These are phyloP conservation scores for Lepas anatifera DNA, from an alignment of 2,888 invertebrate genomes.

Conservation along the genomic window DNA sequence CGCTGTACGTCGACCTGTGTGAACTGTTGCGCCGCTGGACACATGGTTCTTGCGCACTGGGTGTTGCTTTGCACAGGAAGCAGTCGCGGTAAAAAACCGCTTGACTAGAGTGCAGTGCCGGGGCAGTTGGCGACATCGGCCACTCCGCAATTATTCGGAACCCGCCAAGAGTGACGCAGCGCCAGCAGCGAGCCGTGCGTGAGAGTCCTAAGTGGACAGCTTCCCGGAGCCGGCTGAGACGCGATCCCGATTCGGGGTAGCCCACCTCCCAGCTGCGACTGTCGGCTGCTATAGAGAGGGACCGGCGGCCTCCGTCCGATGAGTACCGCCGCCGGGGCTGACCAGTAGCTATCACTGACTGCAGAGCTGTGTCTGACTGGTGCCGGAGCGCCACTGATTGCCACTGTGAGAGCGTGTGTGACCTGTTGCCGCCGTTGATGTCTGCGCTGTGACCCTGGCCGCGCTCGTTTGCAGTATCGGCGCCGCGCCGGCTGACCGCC, in stretches of 20 bases:
- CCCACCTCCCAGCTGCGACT: not conserved
- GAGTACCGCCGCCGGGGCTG: not conserved
- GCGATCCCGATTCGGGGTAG: too few species aligned
- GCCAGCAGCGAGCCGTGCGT: too few species aligned
- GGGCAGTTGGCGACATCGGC: not conserved
- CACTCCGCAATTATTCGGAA: too few species aligned
- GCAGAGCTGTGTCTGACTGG: not conserved
- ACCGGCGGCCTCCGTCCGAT: not conserved
- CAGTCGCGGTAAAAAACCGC: too few species aligned
- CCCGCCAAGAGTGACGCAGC: too few species aligned
- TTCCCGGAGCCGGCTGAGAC: too few species aligned
- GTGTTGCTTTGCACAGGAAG: not conserved
- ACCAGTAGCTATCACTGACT: too few species aligned
- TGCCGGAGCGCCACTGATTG: not conserved
- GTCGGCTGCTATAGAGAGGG: not conserved
- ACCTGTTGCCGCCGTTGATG: too few species aligned
- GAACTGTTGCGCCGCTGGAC: not conserved
- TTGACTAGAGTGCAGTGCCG: too few species aligned
- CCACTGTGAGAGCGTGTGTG: too few species aligned
- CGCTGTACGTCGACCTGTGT: not conserved
- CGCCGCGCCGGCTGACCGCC: not conserved
- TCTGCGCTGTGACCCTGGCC: not conserved
- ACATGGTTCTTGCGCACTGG: not conserved
- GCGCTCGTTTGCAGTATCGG: not conserved
- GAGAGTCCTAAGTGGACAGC: too few species aligned